Evolutionary conservation across 2,888 invertebrate species (phyloP), one percentile per base, ranked within the genome.

Genomic region (Deilephila elpenor): DNA sequence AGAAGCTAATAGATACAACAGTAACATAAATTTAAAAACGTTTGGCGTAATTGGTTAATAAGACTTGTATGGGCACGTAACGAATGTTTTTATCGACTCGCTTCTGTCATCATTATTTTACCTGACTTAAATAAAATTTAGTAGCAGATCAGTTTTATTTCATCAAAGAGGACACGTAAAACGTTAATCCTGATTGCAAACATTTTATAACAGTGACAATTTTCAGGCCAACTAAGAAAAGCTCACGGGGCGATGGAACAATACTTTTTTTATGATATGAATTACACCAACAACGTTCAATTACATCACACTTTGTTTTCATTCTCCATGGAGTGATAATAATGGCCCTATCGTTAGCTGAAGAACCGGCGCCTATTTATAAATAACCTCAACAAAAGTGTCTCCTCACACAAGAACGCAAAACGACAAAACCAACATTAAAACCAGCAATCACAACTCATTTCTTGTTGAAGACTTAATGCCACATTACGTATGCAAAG

Each of bases 1-100:
- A 67, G 67, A 44, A 67, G 67, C 44, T 67, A 44, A 67, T 51
- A 67, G 11, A 51, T 67, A 17, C 25, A 44, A 11, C 37, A 37
- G 61, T 61, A 60, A 25, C 59, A 44, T 64, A 64, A 37, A 64
- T 37, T 64, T 44, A 44, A 64, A 64, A 37, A 11, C 20, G 37
- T 14, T 44, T 64, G 20, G 20, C 20, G 44, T 44, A 20, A 8
- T 44, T 37, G 20, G 37, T 64, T 44, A 20, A 62, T 62, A 34
- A 17, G 17, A 8, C 4, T 20, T 14, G 20, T 20, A 64, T 1
- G 37, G 14, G 34, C 44, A 37, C 37, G n/a, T 37, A 62, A 62
- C 19, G 34, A 59, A 59, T 44, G 44, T 44, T 44, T 44, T 14
- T 44, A 11, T 11, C 44, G 14, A 44, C 44, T 44, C 11, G 14